Evolutionary conservation across 2,113 vertebrate species (phyloP), one percentile per base, ranked within the genome.

Genomic region (Hepsetus odoe): DNA sequence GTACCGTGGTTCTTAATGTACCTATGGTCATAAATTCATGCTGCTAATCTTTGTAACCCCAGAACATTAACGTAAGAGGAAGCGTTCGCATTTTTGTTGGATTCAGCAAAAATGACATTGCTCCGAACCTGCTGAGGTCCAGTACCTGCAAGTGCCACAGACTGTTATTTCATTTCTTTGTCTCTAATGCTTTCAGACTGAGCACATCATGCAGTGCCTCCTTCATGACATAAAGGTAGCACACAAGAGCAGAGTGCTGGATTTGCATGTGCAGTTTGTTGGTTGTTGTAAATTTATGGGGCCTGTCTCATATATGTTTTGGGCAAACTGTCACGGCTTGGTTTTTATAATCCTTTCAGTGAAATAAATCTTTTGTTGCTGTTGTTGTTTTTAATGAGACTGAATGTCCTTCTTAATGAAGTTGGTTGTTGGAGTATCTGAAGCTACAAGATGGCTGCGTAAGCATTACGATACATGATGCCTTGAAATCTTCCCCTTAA

Each of bases 261-360:
- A 46, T 61, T 72, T 88, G 88, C 87, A 90, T 89, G 87, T 86
- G 62, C 77, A 11, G 40, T 66, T 71, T 80, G 76, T 85, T 80
- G 83, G 80, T 5, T 35, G 83, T 83, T 76, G 82, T 88, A 33
- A 80, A 74, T 51, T 42, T 71, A 46, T 55, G 22, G 85, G 59
- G 77, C 80, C 78, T 86, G 77, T 76, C 75, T 83, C 32, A 73
- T 77, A 44, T 72, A 22, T 64, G 69, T 79, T 51, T n/a, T 12
- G 62, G 69, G 11, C 44, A 35, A 65, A 79, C 42, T 44, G 77
- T 72, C 22, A 62, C 69, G 46, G 30, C 30, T 72, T 79, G 69
- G n/a, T 38, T 72, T 64, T 79, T 72, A 20, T 8, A 35, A 72
- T 65, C 30, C 42, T 62, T 64, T 72, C 16, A 7, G 58, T 79